phyloP scores from a whole-genome alignment of 2,888 invertebrate species.

The Lissocephala sabroskyi region DNA sequence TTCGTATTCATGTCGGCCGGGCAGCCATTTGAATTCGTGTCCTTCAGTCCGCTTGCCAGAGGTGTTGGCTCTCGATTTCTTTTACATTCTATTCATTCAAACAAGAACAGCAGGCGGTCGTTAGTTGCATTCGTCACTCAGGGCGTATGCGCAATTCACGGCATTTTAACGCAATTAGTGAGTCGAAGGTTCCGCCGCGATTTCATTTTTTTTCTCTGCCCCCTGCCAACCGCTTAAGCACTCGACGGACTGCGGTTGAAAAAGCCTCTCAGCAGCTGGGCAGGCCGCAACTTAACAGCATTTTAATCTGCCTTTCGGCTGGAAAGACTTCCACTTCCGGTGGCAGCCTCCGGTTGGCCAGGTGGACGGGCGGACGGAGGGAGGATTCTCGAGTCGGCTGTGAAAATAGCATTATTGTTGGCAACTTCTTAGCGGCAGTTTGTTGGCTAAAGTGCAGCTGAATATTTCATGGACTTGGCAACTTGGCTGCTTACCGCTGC shows the following conservation, averaged over 20 bases:
- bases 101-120: conserved; percentile 15
- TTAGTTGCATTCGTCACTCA: conserved; percentile 23
- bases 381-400: conserved; percentile 21
- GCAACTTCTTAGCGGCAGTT: conserved; percentile 58
- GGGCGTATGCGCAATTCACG: conserved; percentile 11
- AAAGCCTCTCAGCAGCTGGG: conserved; percentile 24
- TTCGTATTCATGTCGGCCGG: conserved; percentile 37
- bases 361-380: no score
- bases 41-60: conserved; percentile 22
- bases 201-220: no score
- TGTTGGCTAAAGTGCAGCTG: conserved; percentile 61
- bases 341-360: neutral
- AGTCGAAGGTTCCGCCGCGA: no score
- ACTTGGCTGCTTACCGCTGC: conserved; percentile 29
- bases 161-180: conserved; percentile 31
- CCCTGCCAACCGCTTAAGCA: conserved; percentile 28
- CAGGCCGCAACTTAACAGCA: conserved; percentile 50
- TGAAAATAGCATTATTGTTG: conserved; percentile 52
- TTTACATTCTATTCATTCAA: conserved; percentile 24
- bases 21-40: conserved; percentile 26
- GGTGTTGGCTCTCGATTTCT: conserved; percentile 11
- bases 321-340: conserved; percentile 34
- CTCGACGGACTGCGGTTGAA: conserved; percentile 24
- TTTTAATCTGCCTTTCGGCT: conserved; percentile 59
- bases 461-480: conserved; percentile 64